A percentile compares a stretch with the other conserved stretches of the same genome.
phyloP scores from a whole-genome alignment of 2,113 vertebrate genomes.

The Lepidothrix coronata region DNA sequence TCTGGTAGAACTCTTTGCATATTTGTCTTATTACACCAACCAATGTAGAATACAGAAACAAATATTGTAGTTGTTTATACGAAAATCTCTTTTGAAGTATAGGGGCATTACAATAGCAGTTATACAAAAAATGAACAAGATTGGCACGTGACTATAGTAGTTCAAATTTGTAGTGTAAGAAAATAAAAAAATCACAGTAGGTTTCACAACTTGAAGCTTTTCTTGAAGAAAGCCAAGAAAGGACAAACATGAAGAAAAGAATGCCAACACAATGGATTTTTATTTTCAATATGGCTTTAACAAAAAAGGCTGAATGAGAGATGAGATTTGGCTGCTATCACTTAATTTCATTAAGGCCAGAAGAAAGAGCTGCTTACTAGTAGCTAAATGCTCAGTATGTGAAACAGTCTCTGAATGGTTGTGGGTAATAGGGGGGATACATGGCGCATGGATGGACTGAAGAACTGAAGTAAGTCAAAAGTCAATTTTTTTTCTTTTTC shows the following conservation, averaged over 20 bases:
- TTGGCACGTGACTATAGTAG: fast-evolving
- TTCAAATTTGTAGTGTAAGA: background rate
- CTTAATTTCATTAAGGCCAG: background rate
- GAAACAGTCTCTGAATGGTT: background rate
- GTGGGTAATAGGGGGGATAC: background rate
- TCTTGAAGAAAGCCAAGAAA: background rate
- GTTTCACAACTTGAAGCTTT: background rate
- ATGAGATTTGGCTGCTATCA: background rate
- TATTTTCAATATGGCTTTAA: background rate
- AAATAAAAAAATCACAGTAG: background rate
- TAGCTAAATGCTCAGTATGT: background rate
- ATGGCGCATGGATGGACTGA: fast-evolving
- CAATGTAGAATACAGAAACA: background rate
- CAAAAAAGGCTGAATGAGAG: background rate
- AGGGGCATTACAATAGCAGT: background rate
- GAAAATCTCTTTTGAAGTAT: background rate
- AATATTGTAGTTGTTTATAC: background rate
- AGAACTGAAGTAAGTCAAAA: background rate
- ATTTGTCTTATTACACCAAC: background rate
- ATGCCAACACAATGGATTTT: background rate
- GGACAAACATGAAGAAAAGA: background rate
- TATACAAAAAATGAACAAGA: background rate
- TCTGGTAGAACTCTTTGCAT: background rate
- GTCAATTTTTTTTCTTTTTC: background rate
- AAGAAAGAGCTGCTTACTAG: background rate